Base-by-base conservation (phyloP, 1,140 invertebrate genomes). In the Macrobrachium nipponense region DNA sequence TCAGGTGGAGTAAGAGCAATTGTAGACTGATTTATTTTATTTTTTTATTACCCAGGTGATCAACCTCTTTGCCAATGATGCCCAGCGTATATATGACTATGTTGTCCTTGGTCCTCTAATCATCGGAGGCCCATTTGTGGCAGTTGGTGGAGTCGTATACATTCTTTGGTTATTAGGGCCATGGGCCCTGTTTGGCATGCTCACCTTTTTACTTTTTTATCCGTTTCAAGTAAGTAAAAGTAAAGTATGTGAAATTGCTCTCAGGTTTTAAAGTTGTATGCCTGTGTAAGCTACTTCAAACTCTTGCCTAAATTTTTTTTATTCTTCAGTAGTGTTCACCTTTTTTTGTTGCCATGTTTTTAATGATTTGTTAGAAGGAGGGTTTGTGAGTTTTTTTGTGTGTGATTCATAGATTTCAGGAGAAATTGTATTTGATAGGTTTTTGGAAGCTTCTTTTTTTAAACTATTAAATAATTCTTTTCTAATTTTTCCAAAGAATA, bases 11-110 rank as follows among this genome's bases (percentile, higher is more conserved):
- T 1, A 36, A 36, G 27, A 72, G 44, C 20, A 36, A 36, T 43
- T 27, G 8, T 72, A 61, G 18, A 44, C 20, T 15, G 51, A 27
- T 73, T 73, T 27, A 36, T 73, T 18, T 64, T 81, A 58, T 18
- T 18, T 43, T 78, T 6, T 81, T 78, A 36, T 36, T 36, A 36
- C 27, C 58, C 90, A 95, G 94, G 88, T 95, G 20, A 92, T 95
- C 44, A 95, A 95, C 89, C 91, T 95, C 80, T 95, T 94, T 90
- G 93, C 94, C 27, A 94, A 93, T 90, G 95, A 96, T 90, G 93
- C 94, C 36, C 92, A 94, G 90, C 92, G 94, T 61, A 91, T 95
- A 17, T 95, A 94, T 89, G 94, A 95, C 82, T 93, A 94, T 59
- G 91, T 94, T 59, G 91, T 93, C 43, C 93, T 93, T 88, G 93